Evolutionary conservation across 2,888 invertebrate genomes (phyloP).

Genomic region (Sarcophaga carnaria): DNA sequence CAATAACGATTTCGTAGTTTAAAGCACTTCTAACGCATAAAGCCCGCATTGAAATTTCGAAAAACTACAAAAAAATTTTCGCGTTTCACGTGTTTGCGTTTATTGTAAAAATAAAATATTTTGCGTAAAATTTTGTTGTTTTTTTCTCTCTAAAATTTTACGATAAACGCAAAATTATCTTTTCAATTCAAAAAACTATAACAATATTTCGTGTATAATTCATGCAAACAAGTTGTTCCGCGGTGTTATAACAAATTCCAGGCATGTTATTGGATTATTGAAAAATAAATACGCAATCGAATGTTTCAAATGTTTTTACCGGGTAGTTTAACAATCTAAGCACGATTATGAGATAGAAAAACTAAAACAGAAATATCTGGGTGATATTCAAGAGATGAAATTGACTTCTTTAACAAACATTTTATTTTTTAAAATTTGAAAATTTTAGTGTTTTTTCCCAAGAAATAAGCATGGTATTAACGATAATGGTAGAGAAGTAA

Average conservation of each 20-base stretch:
- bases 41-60: constrained; percentile 38
- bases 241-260: constrained; percentile 51
- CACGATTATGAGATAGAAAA: constrained; percentile 49
- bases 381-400: constrained; percentile 42
- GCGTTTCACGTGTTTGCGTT: constrained; percentile 15
- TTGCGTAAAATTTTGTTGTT: not conserved
- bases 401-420: not conserved
- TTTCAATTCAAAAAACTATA: not conserved
- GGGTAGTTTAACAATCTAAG: constrained; percentile 45
- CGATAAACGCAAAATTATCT: constrained; percentile 9
- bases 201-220: not conserved
- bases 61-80: constrained; percentile 23
- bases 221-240: not conserved
- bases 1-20: constrained; percentile 3
- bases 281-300: constrained; percentile 36
- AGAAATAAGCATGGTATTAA: too few relatives aligned
- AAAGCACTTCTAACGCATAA: constrained; percentile 29
- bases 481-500: too few relatives aligned
- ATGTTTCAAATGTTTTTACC: not conserved
- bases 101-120: not conserved
- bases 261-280: constrained; percentile 60
- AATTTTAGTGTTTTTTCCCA: too few relatives aligned
- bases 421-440: not conserved
- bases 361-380: constrained; percentile 30
- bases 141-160: too few relatives aligned